Evolutionary conservation across 2,113 vertebrate genomes (phyloP), one percentile per base, ranked within the genome.

Genomic region (Festucalex cinctus): DNA sequence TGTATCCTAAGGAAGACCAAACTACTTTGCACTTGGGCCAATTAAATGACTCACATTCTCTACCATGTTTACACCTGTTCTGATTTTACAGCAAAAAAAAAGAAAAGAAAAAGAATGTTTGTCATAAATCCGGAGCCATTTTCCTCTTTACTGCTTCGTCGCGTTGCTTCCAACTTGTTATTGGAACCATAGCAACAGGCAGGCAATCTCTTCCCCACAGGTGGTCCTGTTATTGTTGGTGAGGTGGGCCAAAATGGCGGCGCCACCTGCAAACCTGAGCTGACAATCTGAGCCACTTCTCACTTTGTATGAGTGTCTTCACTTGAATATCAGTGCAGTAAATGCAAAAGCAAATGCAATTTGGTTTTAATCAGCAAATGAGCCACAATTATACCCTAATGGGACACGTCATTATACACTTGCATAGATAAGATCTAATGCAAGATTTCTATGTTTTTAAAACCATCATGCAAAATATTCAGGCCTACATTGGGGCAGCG

Each of bases 171-270:
- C 69, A 81, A 77, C 79, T 86, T 80, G 83, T 86, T 88, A 87
- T 86, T 87, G 83, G 67, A 83, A 65, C 85, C 84, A 86, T 86
- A 71, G 85, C 87, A 87, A 88, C 85, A 78, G 75, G 68, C 71
- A 71, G 65, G 76, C 77, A 80, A 81, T 70, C 79, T 78, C 76
- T 70, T 65, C 75, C 60, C 68, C 9, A 71, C 78, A 84, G 84
- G 82, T 81, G 81, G 85, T 83, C 84, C 69, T 83, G 73, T 82
- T 71, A 71, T 81, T 85, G 81, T 83, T 73, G 44, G 75, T 76
- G 74, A 77, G 73, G 69, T 64, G 75, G 74, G 81, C 75, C 77
- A 83, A 77, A 85, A 78, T 22, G 51, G 75, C 69, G 58, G 56
- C 56, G 66, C 81, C 84, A 86, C 77, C 81, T 88, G 85, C 73